Base-by-base conservation (phyloP, 1,140 invertebrate genomes). In the Copidosoma floridanum region DNA sequence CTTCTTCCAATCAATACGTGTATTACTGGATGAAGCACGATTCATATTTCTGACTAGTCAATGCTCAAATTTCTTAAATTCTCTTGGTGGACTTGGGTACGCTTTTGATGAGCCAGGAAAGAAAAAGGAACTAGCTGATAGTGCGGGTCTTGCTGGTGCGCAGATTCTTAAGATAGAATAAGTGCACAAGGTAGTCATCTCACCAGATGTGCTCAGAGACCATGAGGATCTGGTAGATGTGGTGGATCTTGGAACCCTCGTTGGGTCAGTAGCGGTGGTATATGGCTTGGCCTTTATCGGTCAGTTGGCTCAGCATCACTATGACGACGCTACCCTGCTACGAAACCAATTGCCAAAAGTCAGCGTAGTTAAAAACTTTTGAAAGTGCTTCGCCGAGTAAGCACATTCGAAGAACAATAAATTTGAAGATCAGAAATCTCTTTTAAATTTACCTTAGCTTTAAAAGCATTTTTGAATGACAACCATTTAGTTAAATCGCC, bases 171-270 rank as follows among this genome's bases (percentile, higher is more conserved):
- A 99, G 81, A 79, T 99, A 99, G 83, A 99, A 98, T 67, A 94
- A 98, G 50, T 97, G 86, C 18, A 99, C 97, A 68, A 99, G 82
- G 77, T 99, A 99, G 75, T 99, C 97, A 68, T 99, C 96, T 78
- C 95, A 99, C 97, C 97, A 99, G 71, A 99, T 97, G 79, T 99
- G 98, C 76, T 99, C 98, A 54, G 95, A 98, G 1, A 99, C 97
- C 12, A 99, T 83, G 80, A 99, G 95, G 18, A 99, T 94, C 85
- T 99, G 97, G 79, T 98, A 99, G 71, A 97, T 97, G 71, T 98
- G 94, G 79, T 98, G 99, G 10, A 96, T 84, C 77, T 99, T 94
- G 12, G 94, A 95, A 48, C 97, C 97, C 78, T 98, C 95, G 72
- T 97, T 93, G 3, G 86, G 86, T 97, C 97, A 99, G 76, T 99